Evolutionary conservation across 2,113 vertebrate genomes (phyloP), one percentile per base, ranked within the genome.

Genomic region (Typhlomys cinereus): DNA sequence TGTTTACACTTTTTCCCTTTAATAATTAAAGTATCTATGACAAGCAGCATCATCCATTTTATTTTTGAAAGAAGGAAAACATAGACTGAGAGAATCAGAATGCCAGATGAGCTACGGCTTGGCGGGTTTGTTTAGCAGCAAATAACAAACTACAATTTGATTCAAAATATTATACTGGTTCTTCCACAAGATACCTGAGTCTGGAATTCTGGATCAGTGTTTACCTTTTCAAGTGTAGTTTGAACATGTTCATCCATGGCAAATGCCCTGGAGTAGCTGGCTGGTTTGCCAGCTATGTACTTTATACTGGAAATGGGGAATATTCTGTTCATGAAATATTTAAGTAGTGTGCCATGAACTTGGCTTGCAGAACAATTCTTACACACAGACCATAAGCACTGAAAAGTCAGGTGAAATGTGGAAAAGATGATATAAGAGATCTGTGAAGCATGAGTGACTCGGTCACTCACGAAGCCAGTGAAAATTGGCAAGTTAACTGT

Each of bases 351-450:
- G 44, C 71, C 29, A 88, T 91, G 61, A 89, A 92, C 89, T 67
- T 86, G 86, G 86, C 25, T 83, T 92, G 74, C 18, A 93, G 92
- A 92, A 70, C 21, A 57, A 80, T 70, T 85, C 64, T 61, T 79
- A 79, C 11, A 80, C 31, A 73, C 0, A 83, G 29, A 84, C 12
- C 36, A 73, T 4, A 76, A 79, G 10, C 11, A 15, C 67, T 9
- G 41, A 50, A 57, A 86, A 86, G 25, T 39, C 52, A 88, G 31
- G 44, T 79, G 48, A 94, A 91, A 83, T 79, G 75, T 9, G 59
- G 27, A 41, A 46, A 92, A 54, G 20, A 67, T 15, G 14, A 75
- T 23, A 83, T 27, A 81, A 41, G 36, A 62, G 69, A 88, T 27
- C 18, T 50, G 3, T 64, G 31, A 46, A 75, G 70, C 81, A 83